Base-by-base conservation (phyloP, 2,888 invertebrate genomes). In the Sphecodes monilicornis region DNA sequence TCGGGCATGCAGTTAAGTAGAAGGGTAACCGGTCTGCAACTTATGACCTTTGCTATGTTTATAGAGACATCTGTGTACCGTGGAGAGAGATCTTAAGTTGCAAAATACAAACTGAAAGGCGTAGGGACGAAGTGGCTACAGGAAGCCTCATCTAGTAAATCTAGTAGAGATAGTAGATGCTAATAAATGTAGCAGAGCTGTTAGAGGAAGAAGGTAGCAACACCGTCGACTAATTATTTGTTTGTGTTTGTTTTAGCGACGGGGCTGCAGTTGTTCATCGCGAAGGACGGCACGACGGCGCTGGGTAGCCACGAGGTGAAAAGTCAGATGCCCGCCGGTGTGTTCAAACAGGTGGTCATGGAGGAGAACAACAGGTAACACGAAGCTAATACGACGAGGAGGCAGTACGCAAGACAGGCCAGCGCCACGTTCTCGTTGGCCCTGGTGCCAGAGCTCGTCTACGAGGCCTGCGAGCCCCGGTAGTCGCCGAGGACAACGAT, bases 261-360 rank as follows among this genome's bases (percentile, higher is more conserved):
- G 73, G 98, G 98, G 5, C 96, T 99, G 91, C 98, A 98, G 95
- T 95, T 99, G 93, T 98, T 97, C 95, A 98, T 99, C 90, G 97
- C 97, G 80, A 97, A 98, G 95, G 98, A 98, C 95, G 98, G 98
- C 84, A 98, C 98, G 79, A 98, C 98, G 54, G 97, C 98, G 76
- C 96, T 98, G 90, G 98, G 98, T 89, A 97, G 97, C 91, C 97
- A 98, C 92, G 98, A 97, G 94, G 96, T 97, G 87, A 97, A 98
- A 92, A 97, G 97, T 80, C 97, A 97, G 95, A 97, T 97, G 96
- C 96, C 96, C 74, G 96, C 96, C n/a, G 97, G 97, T 86, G 95
- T 95, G 90, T 97, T 97, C 94, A 97, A 97, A 93, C 97, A 97
- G 95, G 97, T 97, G 50, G 97, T 97, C 18, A 97, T 97, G 96